Evolutionary conservation across 2,888 invertebrate genomes (phyloP).

Genomic region (Ferdinandea cuprea): DNA sequence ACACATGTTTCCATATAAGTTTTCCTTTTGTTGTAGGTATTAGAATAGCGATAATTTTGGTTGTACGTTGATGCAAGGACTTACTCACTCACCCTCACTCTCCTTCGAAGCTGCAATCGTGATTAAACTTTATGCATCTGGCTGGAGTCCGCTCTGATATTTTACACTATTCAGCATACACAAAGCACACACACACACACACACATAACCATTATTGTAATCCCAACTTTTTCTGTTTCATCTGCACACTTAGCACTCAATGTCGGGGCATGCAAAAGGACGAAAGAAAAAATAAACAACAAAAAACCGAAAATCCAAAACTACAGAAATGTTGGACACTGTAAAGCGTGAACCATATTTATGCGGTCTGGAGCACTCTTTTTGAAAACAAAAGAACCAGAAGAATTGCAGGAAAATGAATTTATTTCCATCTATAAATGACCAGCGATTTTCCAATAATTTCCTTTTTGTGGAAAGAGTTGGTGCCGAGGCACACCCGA

Average conservation of each 20-base stretch:
- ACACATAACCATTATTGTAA: conserved; percentile 9
- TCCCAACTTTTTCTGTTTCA: neutral
- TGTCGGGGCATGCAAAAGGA: neutral
- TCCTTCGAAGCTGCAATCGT: conserved; percentile 17
- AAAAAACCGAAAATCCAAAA: conserved; percentile 41
- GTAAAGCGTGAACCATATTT: conserved; percentile 64
- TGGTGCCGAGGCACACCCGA: conserved; percentile 5
- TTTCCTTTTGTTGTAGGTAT: conserved; percentile 1
- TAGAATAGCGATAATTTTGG: conserved; percentile 27
- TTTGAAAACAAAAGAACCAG: conserved; percentile 37
- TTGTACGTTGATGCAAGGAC: conserved; percentile 7
- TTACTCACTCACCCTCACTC: conserved; percentile 1
- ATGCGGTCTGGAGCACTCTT: conserved; percentile 56
- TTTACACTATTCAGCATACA: conserved; percentile 54
- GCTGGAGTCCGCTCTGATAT: conserved; percentile 53
- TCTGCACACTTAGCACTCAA: neutral
- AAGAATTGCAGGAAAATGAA: conserved; percentile 46
- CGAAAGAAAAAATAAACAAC: neutral
- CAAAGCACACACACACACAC: no score
- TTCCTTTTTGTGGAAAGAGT: conserved; percentile 39
- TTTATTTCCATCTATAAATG: conserved; percentile 68
- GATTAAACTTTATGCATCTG: conserved; percentile 68
- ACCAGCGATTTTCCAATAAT: conserved; percentile 71
- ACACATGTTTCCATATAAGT: conserved; percentile 67
- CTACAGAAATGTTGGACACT: conserved; percentile 46